Evolutionary conservation across 2,797 vertebrate genomes (phyloP), one percentile per base, ranked within the genome.

Genomic region (Scleropages formosus): DNA sequence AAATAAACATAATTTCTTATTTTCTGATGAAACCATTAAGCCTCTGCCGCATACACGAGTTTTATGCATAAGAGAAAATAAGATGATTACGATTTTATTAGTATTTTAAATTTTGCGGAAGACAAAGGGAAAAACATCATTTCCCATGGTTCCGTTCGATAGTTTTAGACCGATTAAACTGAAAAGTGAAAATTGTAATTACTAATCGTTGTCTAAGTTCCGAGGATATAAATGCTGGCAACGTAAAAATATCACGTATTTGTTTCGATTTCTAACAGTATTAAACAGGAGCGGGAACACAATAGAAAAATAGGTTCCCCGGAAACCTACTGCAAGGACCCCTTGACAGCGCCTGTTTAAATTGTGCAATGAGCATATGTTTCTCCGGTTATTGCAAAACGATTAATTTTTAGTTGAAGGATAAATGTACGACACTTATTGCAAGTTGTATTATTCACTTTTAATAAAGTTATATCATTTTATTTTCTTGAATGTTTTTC

Each of bases 101-200:
- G 49, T 20, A 47, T 68, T 47, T 20, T 39, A 8, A 20, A 20
- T 22, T 22, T 47, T 27, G 22, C 13, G 18, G 18, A 22, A 7
- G 56, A n/a, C 58, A n/a, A 16, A 68, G 69, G 31, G n/a, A n/a
- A 62, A 51, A 67, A 77, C 76, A 73, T 66, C 76, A 60, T 58
- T 77, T 73, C 76, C 76, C 76, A 73, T 59, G 51, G 64, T 44
- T 4, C 70, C 15, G 18, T 15, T 8, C 16, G 16, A 53, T 44
- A 24, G 39, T 0, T 39, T 67, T 66, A 61, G 62, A 69, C 53
- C 39, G 51, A 73, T 72, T n/a, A 58, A 9, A 58, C 77, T 46
- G 56, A 70, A 56, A 22, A 63, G 74, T 3, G 24, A 27, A 13
- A 8, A 63, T 51, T 4, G 27, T 31, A 9, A 31, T 27, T 20